Conservation (phyloP, 2,888 invertebrate species). For the Isoperla grammatica region DNA sequence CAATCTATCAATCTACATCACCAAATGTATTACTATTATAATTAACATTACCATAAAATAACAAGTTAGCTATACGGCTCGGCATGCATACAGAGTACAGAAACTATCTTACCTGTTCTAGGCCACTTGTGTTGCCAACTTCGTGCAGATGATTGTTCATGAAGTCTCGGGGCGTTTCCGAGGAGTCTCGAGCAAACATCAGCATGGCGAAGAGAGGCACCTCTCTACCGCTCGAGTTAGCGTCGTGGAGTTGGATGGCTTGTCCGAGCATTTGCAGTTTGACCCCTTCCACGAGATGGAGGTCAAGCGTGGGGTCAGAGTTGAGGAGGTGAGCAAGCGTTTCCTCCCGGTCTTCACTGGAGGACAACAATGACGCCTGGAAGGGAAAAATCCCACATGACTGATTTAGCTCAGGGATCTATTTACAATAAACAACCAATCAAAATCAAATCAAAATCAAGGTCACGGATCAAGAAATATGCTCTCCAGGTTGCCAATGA, state of each 20-base stretch:
- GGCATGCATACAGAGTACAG: too few species aligned
- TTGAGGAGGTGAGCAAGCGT: slow-evolving; percentile 30
- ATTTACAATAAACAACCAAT: too few species aligned
- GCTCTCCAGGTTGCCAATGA: too few species aligned
- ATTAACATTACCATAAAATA: neutral
- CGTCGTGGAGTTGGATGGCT: slow-evolving; percentile 39
- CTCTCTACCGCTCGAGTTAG: slow-evolving; percentile 36
- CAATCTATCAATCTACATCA: too few species aligned
- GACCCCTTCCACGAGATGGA: slow-evolving; percentile 36
- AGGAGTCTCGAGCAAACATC: slow-evolving; percentile 44
- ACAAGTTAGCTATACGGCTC: neutral
- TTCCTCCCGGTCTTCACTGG: slow-evolving; percentile 24
- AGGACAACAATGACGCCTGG: slow-evolving; percentile 22
- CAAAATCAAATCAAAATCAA: too few species aligned
- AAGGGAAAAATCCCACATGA: neutral
- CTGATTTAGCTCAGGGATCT: too few species aligned
- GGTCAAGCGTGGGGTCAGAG: slow-evolving; percentile 31
- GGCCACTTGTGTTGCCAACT: slow-evolving; percentile 42
- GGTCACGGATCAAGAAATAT: too few species aligned
- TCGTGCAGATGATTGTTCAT: slow-evolving; percentile 43
- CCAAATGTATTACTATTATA: neutral
- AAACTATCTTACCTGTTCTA: slow-evolving; percentile 41
- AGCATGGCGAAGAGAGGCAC: slow-evolving; percentile 44
- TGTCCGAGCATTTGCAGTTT: slow-evolving; percentile 42
- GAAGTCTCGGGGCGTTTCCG: slow-evolving; percentile 39